Evolutionary conservation across 2,888 invertebrate species (phyloP).

Genomic region (Cryptosula pallasiana): DNA sequence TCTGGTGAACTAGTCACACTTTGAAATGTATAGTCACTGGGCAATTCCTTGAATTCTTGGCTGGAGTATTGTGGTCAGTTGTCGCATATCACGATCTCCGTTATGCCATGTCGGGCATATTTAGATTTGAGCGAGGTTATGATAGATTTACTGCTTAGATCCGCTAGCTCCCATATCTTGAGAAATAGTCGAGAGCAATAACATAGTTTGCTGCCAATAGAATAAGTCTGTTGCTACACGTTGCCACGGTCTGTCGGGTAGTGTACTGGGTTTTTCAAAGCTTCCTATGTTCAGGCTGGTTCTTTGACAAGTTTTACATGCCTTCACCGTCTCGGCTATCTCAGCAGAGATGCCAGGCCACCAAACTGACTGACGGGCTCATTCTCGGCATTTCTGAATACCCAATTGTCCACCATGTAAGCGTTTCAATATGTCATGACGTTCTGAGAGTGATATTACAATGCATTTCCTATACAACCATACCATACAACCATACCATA

Average conservation of each 20-base stretch:
- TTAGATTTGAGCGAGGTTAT: background rate
- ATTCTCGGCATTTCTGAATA: background rate
- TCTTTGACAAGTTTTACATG: background rate
- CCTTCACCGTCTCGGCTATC: background rate
- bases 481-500: too few species aligned
- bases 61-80: background rate
- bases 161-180: background rate
- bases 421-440: background rate
- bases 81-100: background rate
- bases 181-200: background rate
- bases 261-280: background rate
- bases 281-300: background rate
- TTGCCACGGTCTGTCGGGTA: background rate
- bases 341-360: background rate
- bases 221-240: background rate
- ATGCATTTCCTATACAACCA: background rate
- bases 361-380: background rate
- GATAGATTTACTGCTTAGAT: background rate
- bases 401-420: background rate
- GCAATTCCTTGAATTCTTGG: background rate
- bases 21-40: background rate
- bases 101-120: background rate
- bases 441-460: background rate
- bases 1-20: background rate
- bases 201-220: background rate